phyloP scores from a whole-genome alignment of 2,797 vertebrate genomes.

The Thamnophis elegans region DNA sequence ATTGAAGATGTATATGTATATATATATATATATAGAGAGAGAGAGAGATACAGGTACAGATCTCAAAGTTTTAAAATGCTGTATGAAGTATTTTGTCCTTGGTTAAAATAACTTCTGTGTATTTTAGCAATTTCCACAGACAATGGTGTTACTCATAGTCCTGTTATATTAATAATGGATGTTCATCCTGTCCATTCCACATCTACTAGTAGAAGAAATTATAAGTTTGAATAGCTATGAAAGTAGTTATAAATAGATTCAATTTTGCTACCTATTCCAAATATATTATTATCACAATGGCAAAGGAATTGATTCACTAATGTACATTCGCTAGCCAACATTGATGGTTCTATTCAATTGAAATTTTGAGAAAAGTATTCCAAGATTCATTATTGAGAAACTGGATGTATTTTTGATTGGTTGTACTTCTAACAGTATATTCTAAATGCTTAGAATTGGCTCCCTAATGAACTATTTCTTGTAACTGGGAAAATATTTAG shows the following conservation, averaged over 20 bases:
- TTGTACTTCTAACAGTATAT: not conserved
- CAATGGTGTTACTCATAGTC: not conserved
- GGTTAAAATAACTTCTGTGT: not conserved
- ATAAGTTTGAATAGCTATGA: constrained; percentile 3
- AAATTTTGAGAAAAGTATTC: constrained; percentile 35
- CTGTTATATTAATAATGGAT: constrained; percentile 4
- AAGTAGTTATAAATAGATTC: constrained; percentile 22
- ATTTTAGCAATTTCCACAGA: not conserved
- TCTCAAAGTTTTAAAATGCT: not conserved
- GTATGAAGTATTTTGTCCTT: not conserved
- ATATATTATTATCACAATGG: constrained; percentile 32
- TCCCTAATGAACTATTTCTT: not conserved
- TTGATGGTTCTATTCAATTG: constrained; percentile 40
- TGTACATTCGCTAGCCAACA: constrained; percentile 38
- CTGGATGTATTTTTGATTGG: constrained; percentile 21
- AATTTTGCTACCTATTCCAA: constrained; percentile 48
- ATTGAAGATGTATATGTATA: not conserved
- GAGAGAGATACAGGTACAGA: not conserved
- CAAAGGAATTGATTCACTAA: constrained; percentile 27
- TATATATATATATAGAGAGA: not conserved
- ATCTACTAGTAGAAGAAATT: not conserved
- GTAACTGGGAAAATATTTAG: not conserved
- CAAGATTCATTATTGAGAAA: constrained; percentile 22
- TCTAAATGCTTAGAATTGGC: not conserved
- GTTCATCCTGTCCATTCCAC: not conserved